Percentiles rank a stretch among this genome's conserved stretches.
These are phyloP conservation scores for Axis porcinus DNA, from an alignment of 2,113 vertebrate species.

Conservation along the genomic window DNA sequence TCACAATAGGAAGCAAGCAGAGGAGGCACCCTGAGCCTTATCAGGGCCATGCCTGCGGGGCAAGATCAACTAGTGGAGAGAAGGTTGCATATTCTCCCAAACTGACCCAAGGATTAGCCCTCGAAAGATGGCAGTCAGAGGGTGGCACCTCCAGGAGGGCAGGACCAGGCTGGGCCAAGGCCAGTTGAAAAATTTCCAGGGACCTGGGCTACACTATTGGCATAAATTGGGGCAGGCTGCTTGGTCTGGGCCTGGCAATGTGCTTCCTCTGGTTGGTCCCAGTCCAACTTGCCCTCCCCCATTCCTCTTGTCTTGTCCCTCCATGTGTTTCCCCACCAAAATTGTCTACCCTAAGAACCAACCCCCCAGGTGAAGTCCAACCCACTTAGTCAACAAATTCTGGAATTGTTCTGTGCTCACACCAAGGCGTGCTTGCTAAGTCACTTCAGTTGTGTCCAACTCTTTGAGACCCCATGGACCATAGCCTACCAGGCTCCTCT, in stretches of 20 bases:
- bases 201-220: background rate
- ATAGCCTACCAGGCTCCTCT: background rate
- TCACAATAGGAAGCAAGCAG: fast-evolving
- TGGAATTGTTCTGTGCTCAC: background rate
- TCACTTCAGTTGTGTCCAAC: background rate
- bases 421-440: no score
- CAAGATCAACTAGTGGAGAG: background rate
- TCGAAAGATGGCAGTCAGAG: background rate
- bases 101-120: background rate
- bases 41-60: fast-evolving
- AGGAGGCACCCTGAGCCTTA: background rate
- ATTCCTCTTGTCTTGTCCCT: background rate
- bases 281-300: no score
- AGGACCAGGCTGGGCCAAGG: background rate
- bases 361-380: background rate
- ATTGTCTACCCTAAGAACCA: background rate
- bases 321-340: background rate
- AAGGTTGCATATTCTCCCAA: background rate
- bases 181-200: background rate
- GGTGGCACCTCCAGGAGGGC: background rate
- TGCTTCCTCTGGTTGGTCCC: no score
- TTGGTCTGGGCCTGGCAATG: background rate
- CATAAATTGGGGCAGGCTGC: background rate
- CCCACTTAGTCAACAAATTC: background rate
- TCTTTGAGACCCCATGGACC: background rate